These are phyloP conservation scores for Tinea semifulvella DNA, from an alignment of 2,888 invertebrate species.

Conservation along the genomic window DNA sequence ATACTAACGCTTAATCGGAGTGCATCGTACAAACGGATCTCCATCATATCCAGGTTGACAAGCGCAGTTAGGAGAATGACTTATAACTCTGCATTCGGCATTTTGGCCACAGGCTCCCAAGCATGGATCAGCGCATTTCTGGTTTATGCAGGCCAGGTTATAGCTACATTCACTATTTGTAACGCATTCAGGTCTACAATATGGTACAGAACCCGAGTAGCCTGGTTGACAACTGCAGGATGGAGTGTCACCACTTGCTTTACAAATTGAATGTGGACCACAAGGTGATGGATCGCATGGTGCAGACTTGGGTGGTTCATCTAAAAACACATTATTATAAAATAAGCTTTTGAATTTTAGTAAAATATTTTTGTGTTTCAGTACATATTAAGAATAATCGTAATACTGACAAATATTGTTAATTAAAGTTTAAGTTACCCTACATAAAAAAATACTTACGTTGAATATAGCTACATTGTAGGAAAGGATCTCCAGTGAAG, in stretches of 20 bases:
- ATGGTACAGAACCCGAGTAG: conserved; percentile 77
- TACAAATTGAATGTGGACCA: conserved; percentile 80
- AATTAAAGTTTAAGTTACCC: too few relatives aligned
- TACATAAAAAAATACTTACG: conserved; percentile 37
- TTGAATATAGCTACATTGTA: conserved; percentile 60
- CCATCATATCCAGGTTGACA: conserved; percentile 77
- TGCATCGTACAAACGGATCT: conserved; percentile 80
- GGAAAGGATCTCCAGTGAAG: conserved; percentile 83
- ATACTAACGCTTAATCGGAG: conserved; percentile 39
- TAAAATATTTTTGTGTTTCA: too few relatives aligned
- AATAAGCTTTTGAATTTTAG: background rate
- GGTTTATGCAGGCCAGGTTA: conserved; percentile 79
- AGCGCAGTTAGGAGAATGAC: conserved; percentile 86
- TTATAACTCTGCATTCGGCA: conserved; percentile 80
- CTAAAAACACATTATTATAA: conserved; percentile 25
- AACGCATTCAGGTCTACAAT: conserved; percentile 84
- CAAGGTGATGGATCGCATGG: conserved; percentile 81
- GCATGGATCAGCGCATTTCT: conserved; percentile 83
- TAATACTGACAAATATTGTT: too few relatives aligned
- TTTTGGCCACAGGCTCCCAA: conserved; percentile 80
- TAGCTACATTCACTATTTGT: conserved; percentile 82
- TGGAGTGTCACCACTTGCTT: conserved; percentile 59
- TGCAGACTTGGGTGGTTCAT: conserved; percentile 37
- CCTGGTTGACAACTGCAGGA: conserved; percentile 78
- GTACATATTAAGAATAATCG: too few relatives aligned